Evolutionary conservation across 2,113 vertebrate genomes (phyloP).

Genomic region (Corapipo altera): DNA sequence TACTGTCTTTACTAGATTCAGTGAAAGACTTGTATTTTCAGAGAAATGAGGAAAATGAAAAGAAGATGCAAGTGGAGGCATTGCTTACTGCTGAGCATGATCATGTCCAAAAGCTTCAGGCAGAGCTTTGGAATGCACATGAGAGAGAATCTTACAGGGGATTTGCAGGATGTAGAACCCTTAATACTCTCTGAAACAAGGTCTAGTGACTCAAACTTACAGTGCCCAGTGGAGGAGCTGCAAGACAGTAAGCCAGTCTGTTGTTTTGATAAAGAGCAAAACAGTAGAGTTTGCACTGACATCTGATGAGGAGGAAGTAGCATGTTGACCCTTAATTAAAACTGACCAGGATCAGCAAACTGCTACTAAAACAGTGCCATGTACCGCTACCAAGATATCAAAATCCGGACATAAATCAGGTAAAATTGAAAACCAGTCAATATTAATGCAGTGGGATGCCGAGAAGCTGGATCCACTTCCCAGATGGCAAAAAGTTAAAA

Average conservation of each 20-base stretch:
- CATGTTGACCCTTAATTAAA: not conserved
- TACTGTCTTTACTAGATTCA: not conserved
- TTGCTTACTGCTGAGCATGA: not conserved
- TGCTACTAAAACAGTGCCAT: not conserved
- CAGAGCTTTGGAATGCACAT: rapidly evolving
- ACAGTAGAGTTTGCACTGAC: not conserved
- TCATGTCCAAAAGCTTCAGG: not conserved
- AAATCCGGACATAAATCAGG: not conserved
- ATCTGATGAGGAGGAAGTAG: not conserved
- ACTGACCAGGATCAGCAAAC: not conserved
- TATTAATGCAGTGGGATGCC: not conserved
- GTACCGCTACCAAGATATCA: not conserved
- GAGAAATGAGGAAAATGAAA: not conserved
- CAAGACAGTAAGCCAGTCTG: too few species aligned
- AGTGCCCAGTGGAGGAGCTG: not conserved
- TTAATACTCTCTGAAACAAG: too few species aligned
- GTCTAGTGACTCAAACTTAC: not conserved
- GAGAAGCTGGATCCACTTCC: too few species aligned
- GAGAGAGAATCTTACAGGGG: not conserved
- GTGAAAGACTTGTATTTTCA: not conserved
- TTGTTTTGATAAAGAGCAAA: too few species aligned
- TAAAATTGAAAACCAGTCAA: not conserved
- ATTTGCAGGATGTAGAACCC: not conserved
- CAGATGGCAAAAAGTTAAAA: not conserved
- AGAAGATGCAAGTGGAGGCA: not conserved